phyloP scores from a whole-genome alignment of 2,888 invertebrate genomes.

The Tetranychus piercei region DNA sequence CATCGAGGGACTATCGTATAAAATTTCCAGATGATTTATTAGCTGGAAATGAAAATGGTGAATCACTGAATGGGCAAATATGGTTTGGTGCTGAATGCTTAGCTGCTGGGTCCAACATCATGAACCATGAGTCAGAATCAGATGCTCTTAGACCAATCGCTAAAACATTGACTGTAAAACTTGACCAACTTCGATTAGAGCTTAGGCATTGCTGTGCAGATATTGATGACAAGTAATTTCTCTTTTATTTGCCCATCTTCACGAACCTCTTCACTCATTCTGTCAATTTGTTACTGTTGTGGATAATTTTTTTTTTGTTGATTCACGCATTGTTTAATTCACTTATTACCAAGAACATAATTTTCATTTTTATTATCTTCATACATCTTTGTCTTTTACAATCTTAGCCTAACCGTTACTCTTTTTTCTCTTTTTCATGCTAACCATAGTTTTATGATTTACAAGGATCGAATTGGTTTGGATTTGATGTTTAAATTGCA shows the following conservation, averaged over 20 bases:
- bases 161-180: conserved; percentile 80
- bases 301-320: neutral
- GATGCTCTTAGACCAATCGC: conserved; percentile 89
- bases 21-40: conserved; percentile 98
- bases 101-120: conserved; percentile 91
- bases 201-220: conserved; percentile 41
- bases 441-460: conserved; percentile 11
- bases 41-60: conserved; percentile 42
- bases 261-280: neutral
- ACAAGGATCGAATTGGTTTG: conserved; percentile 18
- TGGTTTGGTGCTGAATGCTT: conserved; percentile 99
- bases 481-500: conserved; percentile 32
- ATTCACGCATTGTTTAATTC: neutral
- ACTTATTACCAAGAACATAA: neutral
- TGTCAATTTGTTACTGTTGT: neutral
- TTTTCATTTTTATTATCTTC: neutral
- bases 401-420: neutral
- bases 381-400: neutral
- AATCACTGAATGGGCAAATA: conserved; percentile 88
- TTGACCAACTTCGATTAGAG: conserved; percentile 75
- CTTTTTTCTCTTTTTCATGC: neutral
- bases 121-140: conserved; percentile 89
- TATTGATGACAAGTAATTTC: conserved; percentile 17
- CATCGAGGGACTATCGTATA: conserved; percentile 80
- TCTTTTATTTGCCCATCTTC: neutral